Percentiles rank a stretch among this genome's conserved stretches.
phyloP scores from a whole-genome alignment of 1,140 invertebrate species.

The Heterodera carotae region DNA sequence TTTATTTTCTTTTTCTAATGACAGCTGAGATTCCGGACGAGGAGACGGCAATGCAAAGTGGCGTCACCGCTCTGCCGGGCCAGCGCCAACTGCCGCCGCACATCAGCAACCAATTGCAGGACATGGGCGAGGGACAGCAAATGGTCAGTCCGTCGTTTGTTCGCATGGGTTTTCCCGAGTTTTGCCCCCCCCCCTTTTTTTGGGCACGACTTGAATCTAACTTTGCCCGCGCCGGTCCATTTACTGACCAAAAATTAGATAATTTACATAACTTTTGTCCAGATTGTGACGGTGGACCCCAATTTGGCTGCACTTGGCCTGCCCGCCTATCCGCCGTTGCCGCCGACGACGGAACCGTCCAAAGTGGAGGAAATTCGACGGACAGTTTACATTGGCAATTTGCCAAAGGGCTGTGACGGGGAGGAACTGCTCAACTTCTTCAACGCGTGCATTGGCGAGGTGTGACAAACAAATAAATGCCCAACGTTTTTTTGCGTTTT shows the following conservation, averaged over 20 bases:
- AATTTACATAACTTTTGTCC: conserved; percentile 29
- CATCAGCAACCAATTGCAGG: conserved; percentile 76
- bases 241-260: too few species aligned
- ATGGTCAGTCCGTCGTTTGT: conserved; percentile 41
- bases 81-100: conserved; percentile 76
- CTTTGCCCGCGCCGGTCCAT: too few species aligned
- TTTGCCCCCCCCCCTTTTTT: conserved; percentile 14
- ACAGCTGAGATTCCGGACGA: conserved; percentile 89
- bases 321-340: conserved; percentile 86
- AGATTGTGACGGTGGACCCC: conserved; percentile 86
- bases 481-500: conserved; percentile 28
- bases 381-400: conserved; percentile 79
- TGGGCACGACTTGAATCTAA: too few species aligned
- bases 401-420: conserved; percentile 57
- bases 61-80: conserved; percentile 79
- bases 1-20: conserved; percentile 26
- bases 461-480: conserved; percentile 37
- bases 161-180: background rate
- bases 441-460: conserved; percentile 63
- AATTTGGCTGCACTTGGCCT: conserved; percentile 80
- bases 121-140: conserved; percentile 54
- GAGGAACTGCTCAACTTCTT: conserved; percentile 61
- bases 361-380: conserved; percentile 94
- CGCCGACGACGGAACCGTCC: conserved; percentile 81
- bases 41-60: conserved; percentile 84